phyloP scores from a whole-genome alignment of 2,797 vertebrate genomes.

The Cuniculus paca region DNA sequence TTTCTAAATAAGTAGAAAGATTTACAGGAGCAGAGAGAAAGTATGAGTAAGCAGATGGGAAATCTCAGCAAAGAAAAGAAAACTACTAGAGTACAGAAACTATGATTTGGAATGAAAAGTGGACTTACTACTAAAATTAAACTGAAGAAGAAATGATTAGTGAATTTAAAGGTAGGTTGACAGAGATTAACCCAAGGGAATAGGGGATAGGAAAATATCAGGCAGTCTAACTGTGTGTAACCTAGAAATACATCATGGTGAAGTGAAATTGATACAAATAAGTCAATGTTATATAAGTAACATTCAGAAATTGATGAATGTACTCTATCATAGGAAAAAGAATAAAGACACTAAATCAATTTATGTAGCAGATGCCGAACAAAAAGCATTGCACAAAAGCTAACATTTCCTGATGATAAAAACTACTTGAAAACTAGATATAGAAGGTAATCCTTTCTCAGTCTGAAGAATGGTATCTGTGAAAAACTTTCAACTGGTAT shows the following conservation, averaged over 20 bases:
- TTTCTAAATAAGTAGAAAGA: conserved; percentile 5
- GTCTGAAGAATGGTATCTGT: not conserved
- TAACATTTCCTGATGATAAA: not conserved
- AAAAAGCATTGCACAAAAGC: conserved; percentile 33
- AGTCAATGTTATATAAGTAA: conserved; percentile 23
- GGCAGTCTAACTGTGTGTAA: not conserved
- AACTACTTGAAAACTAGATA: not conserved
- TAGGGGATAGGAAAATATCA: not conserved
- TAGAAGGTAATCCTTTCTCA: not conserved
- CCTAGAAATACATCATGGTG: not conserved
- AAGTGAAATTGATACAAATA: not conserved
- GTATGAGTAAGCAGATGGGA: not conserved
- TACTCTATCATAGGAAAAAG: not conserved
- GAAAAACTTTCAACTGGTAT: not conserved
- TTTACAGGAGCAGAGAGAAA: not conserved
- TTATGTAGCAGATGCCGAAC: not conserved
- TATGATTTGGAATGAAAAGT: not conserved
- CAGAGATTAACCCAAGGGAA: not conserved
- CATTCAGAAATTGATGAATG: conserved; percentile 24
- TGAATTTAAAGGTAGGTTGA: not conserved
- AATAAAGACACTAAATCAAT: not conserved
- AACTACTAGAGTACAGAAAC: not conserved
- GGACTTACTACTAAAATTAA: not conserved
- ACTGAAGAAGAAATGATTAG: not conserved
- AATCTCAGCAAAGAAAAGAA: not conserved